Conservation (phyloP, 2,888 invertebrate species). For the Trachelus troglodyta region DNA sequence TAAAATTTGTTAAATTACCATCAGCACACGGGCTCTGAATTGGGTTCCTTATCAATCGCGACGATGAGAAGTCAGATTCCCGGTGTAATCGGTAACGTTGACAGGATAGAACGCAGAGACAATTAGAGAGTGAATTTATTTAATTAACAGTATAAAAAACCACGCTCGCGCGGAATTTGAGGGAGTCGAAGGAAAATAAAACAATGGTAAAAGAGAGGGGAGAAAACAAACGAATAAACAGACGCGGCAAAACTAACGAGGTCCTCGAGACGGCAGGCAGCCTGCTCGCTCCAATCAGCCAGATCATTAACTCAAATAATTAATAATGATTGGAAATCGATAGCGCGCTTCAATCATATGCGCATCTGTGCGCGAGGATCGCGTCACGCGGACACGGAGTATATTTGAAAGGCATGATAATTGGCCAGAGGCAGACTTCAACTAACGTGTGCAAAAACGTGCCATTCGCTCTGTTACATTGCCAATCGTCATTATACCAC, state of each 20-base stretch:
- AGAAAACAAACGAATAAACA: slow-evolving; percentile 27
- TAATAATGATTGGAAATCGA: slow-evolving; percentile 59
- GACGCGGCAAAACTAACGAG: slow-evolving; percentile 55
- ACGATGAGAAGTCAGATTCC: not conserved
- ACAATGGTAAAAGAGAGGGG: slow-evolving; percentile 11
- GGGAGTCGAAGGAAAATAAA: slow-evolving; percentile 3
- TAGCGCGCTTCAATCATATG: slow-evolving; percentile 20
- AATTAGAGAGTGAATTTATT: slow-evolving; percentile 46
- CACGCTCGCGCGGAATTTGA: not conserved
- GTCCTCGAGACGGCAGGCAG: slow-evolving; percentile 52
- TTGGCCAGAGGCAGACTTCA: slow-evolving; percentile 15
- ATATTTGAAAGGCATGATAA: slow-evolving; percentile 34
- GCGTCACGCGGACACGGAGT: slow-evolving; percentile 12
- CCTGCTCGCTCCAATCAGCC: slow-evolving; percentile 50
- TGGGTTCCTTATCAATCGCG: not conserved
- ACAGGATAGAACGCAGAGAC: slow-evolving; percentile 29
- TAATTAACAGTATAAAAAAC: slow-evolving; percentile 41
- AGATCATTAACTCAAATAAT: slow-evolving; percentile 59
- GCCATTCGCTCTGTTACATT: not conserved
- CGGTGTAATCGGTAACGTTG: not conserved
- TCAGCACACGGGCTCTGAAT: not conserved
- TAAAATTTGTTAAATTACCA: not conserved
- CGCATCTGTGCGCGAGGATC: not conserved
- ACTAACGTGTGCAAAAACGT: not conserved
- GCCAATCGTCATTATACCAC: not conserved